Conservation (phyloP, 2,888 invertebrate genomes). For the Norana najaformis region DNA sequence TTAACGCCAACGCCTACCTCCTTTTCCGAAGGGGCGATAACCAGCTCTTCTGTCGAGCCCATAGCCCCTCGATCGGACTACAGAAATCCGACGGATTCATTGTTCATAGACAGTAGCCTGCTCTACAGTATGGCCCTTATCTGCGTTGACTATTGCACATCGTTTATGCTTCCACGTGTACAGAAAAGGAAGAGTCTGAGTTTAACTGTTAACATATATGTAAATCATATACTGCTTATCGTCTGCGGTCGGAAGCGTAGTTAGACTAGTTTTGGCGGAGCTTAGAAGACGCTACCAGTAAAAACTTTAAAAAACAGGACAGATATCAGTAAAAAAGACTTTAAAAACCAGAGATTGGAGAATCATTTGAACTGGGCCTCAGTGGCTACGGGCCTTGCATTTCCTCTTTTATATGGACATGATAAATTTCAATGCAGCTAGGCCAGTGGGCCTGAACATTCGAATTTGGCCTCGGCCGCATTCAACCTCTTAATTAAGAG, state of each 20-base stretch:
- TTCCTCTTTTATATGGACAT: too few relatives aligned
- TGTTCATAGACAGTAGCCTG: background rate
- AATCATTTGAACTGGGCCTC: background rate
- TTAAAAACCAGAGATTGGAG: background rate
- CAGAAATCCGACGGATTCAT: background rate
- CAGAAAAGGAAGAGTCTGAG: too few relatives aligned
- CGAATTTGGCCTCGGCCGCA: background rate
- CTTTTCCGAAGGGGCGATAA: background rate
- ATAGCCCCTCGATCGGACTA: background rate
- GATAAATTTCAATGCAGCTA: too few relatives aligned
- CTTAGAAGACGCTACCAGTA: background rate
- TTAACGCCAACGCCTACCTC: background rate
- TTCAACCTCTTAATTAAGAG: background rate
- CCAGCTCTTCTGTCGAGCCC: background rate
- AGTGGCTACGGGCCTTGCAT: too few relatives aligned
- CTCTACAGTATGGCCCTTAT: background rate
- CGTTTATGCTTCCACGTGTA: background rate
- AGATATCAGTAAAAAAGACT: background rate
- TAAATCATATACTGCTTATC: background rate
- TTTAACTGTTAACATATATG: background rate
- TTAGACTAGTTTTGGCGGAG: background rate
- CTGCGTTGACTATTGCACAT: background rate
- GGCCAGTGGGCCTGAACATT: background rate
- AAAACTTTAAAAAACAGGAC: background rate
- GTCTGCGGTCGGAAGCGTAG: background rate